Percentiles rank a stretch among this genome's conserved stretches.
Conservation (phyloP, 1,140 invertebrate genomes). For the Zaprionus inermis region DNA sequence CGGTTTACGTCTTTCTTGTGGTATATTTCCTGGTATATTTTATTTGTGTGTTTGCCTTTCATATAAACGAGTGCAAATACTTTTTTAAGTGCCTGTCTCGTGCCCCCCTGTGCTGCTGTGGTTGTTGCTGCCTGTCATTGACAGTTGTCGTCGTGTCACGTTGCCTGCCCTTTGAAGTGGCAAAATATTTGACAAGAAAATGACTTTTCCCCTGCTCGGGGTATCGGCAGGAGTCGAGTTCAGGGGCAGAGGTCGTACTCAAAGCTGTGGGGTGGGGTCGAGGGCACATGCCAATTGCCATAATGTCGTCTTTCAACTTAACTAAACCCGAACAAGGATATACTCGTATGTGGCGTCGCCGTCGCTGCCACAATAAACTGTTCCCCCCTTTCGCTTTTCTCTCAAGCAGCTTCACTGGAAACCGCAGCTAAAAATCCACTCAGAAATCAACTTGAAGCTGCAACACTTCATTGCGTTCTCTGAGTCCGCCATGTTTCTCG, state of each 20-base stretch:
- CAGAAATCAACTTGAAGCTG: background rate
- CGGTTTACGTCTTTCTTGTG: slow-evolving; percentile 11
- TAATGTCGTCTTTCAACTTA: slow-evolving; percentile 38
- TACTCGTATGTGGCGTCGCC: background rate
- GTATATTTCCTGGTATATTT: slow-evolving; percentile 6
- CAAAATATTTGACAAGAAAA: slow-evolving; percentile 80
- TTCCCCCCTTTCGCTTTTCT: background rate
- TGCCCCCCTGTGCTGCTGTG: slow-evolving; percentile 2
- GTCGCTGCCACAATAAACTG: background rate
- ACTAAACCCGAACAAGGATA: slow-evolving; percentile 29
- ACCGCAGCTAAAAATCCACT: background rate
- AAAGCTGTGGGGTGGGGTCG: too few species aligned
- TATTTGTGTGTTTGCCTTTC: slow-evolving; percentile 63
- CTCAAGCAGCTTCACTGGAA: background rate
- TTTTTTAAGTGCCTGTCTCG: slow-evolving; percentile 74
- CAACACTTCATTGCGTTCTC: background rate
- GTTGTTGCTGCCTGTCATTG: slow-evolving; percentile 50
- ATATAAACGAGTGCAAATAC: slow-evolving; percentile 77
- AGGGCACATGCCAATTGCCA: slow-evolving; percentile 21
- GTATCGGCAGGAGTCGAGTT: background rate
- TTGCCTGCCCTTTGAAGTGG: slow-evolving; percentile 68
- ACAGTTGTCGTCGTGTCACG: slow-evolving; percentile 56
- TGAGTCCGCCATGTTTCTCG: background rate
- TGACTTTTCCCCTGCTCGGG: slow-evolving; percentile 47
- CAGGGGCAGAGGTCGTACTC: background rate